A percentile compares a stretch with the other conserved stretches of the same genome.
Evolutionary conservation across 92 coral and sea anemone species (phyloP).

Genomic region (Porites divaricata): DNA sequence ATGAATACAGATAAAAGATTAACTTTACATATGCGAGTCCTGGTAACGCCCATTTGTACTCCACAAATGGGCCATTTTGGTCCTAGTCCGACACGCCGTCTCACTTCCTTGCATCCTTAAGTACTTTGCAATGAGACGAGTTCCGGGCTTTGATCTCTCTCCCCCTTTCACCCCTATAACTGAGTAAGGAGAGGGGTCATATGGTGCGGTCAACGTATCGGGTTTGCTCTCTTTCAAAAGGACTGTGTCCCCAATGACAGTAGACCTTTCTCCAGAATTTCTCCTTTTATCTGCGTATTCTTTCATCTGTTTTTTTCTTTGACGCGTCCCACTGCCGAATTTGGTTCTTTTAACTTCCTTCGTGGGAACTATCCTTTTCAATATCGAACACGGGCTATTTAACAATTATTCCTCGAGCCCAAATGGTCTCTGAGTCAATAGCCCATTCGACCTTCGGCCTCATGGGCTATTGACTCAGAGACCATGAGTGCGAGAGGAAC

Average conservation of each 20-base stretch:
- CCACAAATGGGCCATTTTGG: background rate
- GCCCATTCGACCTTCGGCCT: no score
- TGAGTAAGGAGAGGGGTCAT: slow-evolving; percentile 18
- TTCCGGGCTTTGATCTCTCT: slow-evolving; percentile 26
- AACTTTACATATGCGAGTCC: no score
- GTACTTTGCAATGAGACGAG: slow-evolving; percentile 37
- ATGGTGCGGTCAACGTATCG: background rate
- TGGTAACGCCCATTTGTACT: no score
- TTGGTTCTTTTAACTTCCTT: background rate
- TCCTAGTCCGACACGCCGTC: slow-evolving; percentile 12
- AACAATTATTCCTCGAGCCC: no score
- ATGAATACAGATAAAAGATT: no score
- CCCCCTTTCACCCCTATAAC: slow-evolving; percentile 30
- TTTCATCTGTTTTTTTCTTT: background rate
- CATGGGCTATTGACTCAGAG: no score
- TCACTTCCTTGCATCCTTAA: slow-evolving; percentile 11
- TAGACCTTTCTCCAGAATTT: background rate
- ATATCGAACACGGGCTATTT: no score
- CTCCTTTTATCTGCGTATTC: slow-evolving; percentile 14
- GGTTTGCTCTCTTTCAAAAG: slow-evolving; percentile 14
- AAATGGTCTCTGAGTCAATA: no score
- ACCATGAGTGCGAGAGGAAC: no score
- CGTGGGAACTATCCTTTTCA: no score
- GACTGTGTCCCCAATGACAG: slow-evolving; percentile 18
- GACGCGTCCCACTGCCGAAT: background rate